A percentile compares a stretch with the other conserved stretches of the same genome.
Conservation (phyloP, 2,113 vertebrate genomes). For the Cephalopholis sonnerati region DNA sequence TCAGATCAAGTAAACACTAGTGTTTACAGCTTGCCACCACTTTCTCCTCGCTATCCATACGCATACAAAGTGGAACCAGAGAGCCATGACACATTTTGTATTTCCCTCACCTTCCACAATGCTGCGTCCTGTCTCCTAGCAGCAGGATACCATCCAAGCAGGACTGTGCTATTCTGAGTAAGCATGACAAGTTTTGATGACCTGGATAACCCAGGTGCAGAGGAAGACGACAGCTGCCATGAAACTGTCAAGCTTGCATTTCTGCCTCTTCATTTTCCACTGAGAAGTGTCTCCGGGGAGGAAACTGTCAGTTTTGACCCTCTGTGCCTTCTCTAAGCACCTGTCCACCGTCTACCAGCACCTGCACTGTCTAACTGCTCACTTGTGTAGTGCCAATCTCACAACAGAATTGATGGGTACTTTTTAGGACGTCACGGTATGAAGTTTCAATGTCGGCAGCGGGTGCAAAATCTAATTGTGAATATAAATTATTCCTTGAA, state of each 20-base stretch:
- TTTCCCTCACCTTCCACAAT: constrained; percentile 9
- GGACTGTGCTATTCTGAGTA: constrained; percentile 40
- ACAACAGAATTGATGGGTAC: background rate
- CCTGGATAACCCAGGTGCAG: constrained; percentile 64
- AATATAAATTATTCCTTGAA: background rate
- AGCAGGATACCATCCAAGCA: constrained; percentile 16
- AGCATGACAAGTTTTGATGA: constrained; percentile 59
- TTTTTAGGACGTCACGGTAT: constrained; percentile 5
- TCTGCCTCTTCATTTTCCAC: constrained; percentile 56
- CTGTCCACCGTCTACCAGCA: constrained; percentile 57
- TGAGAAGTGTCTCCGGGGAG: constrained; percentile 60
- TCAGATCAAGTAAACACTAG: constrained; percentile 37
- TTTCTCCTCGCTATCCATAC: background rate
- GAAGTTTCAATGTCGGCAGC: background rate
- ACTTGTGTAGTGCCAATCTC: constrained; percentile 30
- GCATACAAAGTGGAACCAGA: background rate
- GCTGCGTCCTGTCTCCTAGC: constrained; percentile 34
- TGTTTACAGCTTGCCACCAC: constrained; percentile 46
- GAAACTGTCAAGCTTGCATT: constrained; percentile 69
- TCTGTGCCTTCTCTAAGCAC: constrained; percentile 47
- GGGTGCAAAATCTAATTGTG: constrained; percentile 5
- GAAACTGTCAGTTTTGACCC: constrained; percentile 61
- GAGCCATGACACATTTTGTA: background rate
- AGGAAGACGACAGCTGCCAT: constrained; percentile 65
- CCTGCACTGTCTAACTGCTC: constrained; percentile 19